Evolutionary conservation across 2,797 vertebrate species (phyloP).

Genomic region (Tragelaphus eurycerus): DNA sequence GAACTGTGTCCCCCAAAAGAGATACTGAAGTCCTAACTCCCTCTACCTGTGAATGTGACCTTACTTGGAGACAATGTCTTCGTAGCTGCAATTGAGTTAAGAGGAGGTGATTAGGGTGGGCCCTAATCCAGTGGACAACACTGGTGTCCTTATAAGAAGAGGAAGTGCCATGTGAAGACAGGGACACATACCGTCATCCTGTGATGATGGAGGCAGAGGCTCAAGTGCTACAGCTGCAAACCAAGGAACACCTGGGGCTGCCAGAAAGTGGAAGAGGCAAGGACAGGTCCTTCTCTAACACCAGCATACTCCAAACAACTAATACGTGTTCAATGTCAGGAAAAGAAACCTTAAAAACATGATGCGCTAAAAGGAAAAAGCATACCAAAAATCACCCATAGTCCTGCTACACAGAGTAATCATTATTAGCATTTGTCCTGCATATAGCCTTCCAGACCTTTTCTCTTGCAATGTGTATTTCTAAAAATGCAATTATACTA

Average conservation of each 20-base stretch:
- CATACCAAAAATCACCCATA: slow-evolving; percentile 3
- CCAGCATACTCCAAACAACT: neutral
- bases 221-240: neutral
- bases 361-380: neutral
- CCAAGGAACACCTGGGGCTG: neutral
- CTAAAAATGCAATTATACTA: neutral
- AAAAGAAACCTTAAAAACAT: slow-evolving; percentile 13
- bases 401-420: neutral
- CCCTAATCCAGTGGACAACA: neutral
- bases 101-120: neutral
- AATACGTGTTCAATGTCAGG: neutral
- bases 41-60: neutral
- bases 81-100: neutral
- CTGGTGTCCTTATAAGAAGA: neutral
- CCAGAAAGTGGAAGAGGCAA: neutral
- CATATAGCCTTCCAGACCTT: neutral
- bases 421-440: neutral
- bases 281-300: neutral
- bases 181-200: neutral
- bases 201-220: neutral
- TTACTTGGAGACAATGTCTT: neutral
- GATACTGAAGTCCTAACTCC: neutral
- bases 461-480: neutral
- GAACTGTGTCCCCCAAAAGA: neutral
- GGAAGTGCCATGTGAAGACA: neutral